Evolutionary conservation across 2,113 vertebrate genomes (phyloP).

Genomic region (Paratilapia polleni): DNA sequence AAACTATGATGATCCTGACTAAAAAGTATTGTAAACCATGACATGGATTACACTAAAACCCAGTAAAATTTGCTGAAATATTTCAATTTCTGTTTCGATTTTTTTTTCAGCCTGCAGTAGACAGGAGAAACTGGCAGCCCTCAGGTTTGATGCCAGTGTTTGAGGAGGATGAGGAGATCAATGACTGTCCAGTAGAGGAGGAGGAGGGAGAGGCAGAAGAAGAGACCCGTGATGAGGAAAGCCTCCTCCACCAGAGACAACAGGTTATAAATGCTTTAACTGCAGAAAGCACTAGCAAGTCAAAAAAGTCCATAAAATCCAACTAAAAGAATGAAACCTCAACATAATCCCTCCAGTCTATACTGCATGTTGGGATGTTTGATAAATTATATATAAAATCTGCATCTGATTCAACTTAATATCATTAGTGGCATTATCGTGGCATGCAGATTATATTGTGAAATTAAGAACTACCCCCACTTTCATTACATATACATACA

Average conservation of each 20-base stretch:
- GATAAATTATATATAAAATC: neutral
- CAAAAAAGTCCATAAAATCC: neutral
- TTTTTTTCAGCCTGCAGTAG: conserved; percentile 53
- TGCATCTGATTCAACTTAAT: conserved; percentile 24
- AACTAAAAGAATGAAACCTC: neutral
- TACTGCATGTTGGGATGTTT: neutral
- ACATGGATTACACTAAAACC: neutral
- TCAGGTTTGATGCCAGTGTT: conserved; percentile 44
- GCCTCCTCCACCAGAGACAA: conserved; percentile 42
- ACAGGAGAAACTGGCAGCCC: conserved; percentile 58
- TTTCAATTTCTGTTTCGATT: neutral
- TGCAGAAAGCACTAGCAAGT: neutral
- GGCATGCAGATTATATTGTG: conserved; percentile 17
- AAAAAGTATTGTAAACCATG: neutral
- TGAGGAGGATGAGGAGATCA: conserved; percentile 51
- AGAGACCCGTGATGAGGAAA: conserved; percentile 25
- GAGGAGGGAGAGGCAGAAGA: conserved; percentile 24
- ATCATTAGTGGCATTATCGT: conserved; percentile 25
- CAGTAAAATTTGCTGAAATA: too few species aligned
- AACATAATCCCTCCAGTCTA: neutral
- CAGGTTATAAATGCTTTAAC: conserved; percentile 40
- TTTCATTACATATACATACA: conserved; percentile 31
- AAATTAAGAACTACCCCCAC: neutral
- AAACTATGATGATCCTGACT: neutral
- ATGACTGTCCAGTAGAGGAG: neutral